Base-by-base conservation (phyloP, 2,888 invertebrate genomes). In the Chymomyza caudatula region DNA sequence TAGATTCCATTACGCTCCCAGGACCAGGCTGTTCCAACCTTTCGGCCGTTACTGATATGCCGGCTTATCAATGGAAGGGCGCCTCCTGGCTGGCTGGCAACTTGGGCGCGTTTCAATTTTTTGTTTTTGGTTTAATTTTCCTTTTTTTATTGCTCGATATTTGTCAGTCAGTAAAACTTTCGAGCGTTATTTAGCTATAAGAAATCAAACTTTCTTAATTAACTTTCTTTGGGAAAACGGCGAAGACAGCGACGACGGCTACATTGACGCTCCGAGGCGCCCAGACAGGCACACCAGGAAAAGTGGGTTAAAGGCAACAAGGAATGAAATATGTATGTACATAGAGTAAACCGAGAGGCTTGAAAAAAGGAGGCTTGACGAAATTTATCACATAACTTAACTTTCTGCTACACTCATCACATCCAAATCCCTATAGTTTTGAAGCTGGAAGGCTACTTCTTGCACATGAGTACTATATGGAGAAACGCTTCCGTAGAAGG, bases 191-290 rank as follows among this genome's bases (percentile, higher is more conserved):
- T 81, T 85, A 83, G 77, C 81, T 81, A 81, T 85, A 81, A 81
- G 86, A 85, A 81, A 81, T 81, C 80, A 81, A 81, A 81, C 81
- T 81, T 81, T 81, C 77, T 81, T 81, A 81, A 81, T 81, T 81
- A 81, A 81, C 81, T 81, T 81, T 81, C 80, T 80, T 72, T 73
- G 66, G 69, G 77, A 69, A 61, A 37, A 19, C 6, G 19, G 29
- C 17, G 17, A 29, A 82, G 72, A 55, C 69, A 63, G 51, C 56
- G n/a, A 47, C 11, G 47, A 2, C 47, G n/a, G 29, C 11, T 4
- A 37, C 4, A 37, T 11, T 37, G 29, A 37, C 29, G 29, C 29
- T 15, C 3, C 15, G 11, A 37, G n/a, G n/a, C n/a, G n/a, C n/a
- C n/a, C 3, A 37, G 11, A 37, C 29, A 8, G 11, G 11, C 29